Evolutionary conservation across 1,140 invertebrate genomes (phyloP).

Genomic region (Lordiphosa stackelbergi): DNA sequence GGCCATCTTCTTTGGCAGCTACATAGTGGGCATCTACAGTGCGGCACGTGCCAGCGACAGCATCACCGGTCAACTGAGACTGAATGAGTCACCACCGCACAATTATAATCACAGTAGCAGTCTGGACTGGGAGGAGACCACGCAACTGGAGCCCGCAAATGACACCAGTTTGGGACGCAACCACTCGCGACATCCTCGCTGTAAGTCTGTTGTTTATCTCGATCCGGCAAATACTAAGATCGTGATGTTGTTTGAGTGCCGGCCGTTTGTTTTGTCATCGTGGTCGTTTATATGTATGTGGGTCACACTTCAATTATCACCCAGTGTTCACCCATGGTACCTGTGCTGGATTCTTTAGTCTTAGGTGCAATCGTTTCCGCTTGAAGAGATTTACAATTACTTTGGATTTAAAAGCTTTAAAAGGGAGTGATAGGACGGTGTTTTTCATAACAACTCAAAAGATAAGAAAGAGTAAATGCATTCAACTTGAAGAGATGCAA

Average conservation of each 20-base stretch:
- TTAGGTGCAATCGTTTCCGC: constrained; percentile 37
- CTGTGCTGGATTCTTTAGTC: constrained; percentile 65
- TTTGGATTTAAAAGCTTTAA: constrained; percentile 10
- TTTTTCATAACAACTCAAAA: too few species aligned
- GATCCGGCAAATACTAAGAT: constrained; percentile 10
- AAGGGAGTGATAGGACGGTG: too few species aligned
- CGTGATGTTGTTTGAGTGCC: constrained; percentile 26
- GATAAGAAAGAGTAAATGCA: neutral
- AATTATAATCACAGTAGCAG: constrained; percentile 2
- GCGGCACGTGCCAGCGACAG: constrained; percentile 44
- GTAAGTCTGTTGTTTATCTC: constrained; percentile 38
- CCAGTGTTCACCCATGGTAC: constrained; percentile 36
- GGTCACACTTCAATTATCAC: constrained; percentile 72
- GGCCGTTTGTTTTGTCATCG: constrained; percentile 45
- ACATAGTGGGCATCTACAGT: constrained; percentile 53
- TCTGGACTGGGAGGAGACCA: constrained; percentile 12
- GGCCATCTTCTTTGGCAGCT: constrained; percentile 56
- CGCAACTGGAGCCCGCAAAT: neutral
- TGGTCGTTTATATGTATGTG: constrained; percentile 45
- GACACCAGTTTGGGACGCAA: constrained; percentile 21
- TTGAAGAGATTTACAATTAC: constrained; percentile 26
- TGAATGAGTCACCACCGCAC: neutral
- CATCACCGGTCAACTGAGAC: constrained; percentile 4
- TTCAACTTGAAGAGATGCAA: too few species aligned
- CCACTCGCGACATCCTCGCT: constrained; percentile 61